A percentile compares a stretch with the other conserved stretches of the same genome.
These are phyloP conservation scores for Diaperis boleti DNA, from an alignment of 2,888 invertebrate species.

Conservation along the genomic window DNA sequence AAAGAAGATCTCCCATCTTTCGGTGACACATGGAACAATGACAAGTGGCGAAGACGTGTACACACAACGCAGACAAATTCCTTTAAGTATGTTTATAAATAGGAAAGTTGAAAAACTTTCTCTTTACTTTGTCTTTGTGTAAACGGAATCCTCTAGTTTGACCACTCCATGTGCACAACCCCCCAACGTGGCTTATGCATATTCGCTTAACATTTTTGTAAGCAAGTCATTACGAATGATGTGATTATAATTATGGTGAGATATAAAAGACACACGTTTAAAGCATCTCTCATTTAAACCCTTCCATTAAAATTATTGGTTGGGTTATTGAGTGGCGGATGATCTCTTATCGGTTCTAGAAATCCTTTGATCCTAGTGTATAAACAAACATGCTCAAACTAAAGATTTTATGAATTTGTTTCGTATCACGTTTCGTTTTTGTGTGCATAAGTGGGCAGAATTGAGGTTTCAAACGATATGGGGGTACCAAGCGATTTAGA, in stretches of 20 bases:
- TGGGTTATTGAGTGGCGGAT: conserved; percentile 8
- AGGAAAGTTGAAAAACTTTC: background rate
- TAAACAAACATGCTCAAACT: conserved; percentile 28
- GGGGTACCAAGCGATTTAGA: too few relatives aligned
- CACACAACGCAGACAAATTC: background rate
- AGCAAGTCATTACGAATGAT: too few relatives aligned
- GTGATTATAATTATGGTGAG: too few relatives aligned
- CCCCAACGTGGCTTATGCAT: too few relatives aligned
- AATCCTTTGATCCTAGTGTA: conserved; percentile 27
- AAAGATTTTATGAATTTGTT: conserved; percentile 36
- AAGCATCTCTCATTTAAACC: background rate
- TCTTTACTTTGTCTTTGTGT: too few relatives aligned
- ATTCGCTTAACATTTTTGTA: too few relatives aligned
- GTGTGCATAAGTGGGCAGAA: conserved; percentile 28
- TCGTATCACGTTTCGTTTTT: conserved; percentile 29
- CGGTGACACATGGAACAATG: background rate
- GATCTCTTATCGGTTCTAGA: conserved; percentile 7
- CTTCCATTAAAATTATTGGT: conserved; percentile 12
- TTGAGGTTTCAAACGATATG: conserved; percentile 20
- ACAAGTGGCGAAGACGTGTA: background rate
- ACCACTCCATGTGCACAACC: too few relatives aligned
- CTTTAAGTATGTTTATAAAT: background rate
- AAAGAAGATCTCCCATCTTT: background rate
- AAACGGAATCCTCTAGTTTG: background rate
- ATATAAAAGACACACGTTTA: too few relatives aligned